Percentiles rank a stretch among this genome's conserved stretches.
These are phyloP conservation scores for Lingula anatina DNA, from an alignment of 2,888 invertebrate genomes.

Conservation along the genomic window DNA sequence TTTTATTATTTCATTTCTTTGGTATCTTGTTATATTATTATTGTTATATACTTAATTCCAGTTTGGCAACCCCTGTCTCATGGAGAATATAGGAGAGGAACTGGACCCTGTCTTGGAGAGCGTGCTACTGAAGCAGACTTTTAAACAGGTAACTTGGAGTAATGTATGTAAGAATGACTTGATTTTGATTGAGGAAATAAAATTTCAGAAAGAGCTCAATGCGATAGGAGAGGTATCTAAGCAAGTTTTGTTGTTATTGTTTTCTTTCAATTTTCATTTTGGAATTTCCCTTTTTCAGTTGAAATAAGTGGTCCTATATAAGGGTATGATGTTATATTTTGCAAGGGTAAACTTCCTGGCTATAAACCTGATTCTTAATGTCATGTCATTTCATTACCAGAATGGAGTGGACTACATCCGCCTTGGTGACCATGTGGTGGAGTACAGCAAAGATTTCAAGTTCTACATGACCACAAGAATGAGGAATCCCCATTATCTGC, in stretches of 20 bases:
- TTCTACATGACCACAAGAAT: conserved; percentile 82
- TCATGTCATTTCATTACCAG: no score
- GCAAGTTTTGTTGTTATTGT: no score
- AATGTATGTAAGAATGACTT: conserved; percentile 33
- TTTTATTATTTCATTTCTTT: no score
- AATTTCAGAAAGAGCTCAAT: no score
- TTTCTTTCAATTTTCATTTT: no score
- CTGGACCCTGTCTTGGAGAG: conserved; percentile 66
- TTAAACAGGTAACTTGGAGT: conserved; percentile 69
- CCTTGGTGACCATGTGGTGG: conserved; percentile 77
- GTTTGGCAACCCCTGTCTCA: conserved; percentile 59
- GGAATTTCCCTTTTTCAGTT: no score
- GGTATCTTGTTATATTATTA: no score
- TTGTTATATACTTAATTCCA: conserved; percentile 14
- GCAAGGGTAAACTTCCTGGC: no score
- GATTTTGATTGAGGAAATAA: neutral
- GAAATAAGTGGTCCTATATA: no score
- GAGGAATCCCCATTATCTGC: conserved; percentile 85
- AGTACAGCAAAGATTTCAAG: conserved; percentile 76
- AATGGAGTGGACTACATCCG: conserved; percentile 62
- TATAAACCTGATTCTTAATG: no score
- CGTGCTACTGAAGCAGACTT: conserved; percentile 73
- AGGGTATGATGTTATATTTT: no score
- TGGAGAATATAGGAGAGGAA: conserved; percentile 73
- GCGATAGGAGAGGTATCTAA: no score